Percentiles rank a stretch among this genome's conserved stretches.
Conservation (phyloP, 2,888 invertebrate genomes). For the Geotrupes spiniger region DNA sequence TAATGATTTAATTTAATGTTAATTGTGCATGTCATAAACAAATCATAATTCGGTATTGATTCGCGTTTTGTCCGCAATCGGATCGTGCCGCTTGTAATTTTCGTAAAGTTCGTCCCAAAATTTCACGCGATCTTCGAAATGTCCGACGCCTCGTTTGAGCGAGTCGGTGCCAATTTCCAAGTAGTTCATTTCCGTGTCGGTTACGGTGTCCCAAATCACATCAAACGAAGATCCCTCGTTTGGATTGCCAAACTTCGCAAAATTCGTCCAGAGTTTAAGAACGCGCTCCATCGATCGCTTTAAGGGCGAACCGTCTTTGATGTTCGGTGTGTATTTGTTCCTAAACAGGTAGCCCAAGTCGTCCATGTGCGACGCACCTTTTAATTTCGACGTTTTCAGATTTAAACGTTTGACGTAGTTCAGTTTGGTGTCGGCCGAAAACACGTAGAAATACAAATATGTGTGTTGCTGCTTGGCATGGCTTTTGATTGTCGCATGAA, state of each 20-base stretch:
- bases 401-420: constrained; percentile 14
- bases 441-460: constrained; percentile 15
- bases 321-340: constrained; percentile 11
- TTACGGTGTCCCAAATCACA: constrained; percentile 9
- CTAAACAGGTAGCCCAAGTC: constrained; percentile 18
- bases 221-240: constrained; percentile 7
- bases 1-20: too few species aligned
- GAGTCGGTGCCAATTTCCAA: constrained; percentile 10
- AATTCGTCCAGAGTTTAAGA: constrained; percentile 17
- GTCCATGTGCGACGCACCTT: constrained; percentile 11
- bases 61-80: too few species aligned
- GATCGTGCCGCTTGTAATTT: too few species aligned
- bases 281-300: constrained; percentile 5
- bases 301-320: not conserved
- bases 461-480: constrained; percentile 8
- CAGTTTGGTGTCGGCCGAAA: constrained; percentile 14
- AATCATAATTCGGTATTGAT: too few species aligned
- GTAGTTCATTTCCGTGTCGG: constrained; percentile 10
- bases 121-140: constrained; percentile 1
- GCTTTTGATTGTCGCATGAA: not conserved
- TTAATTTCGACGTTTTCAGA: constrained; percentile 9
- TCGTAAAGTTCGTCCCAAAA: constrained; percentile 7
- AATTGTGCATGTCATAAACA: too few species aligned
- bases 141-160: not conserved
- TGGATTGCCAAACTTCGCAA: constrained; percentile 18